These are phyloP conservation scores for Pantala flavescens DNA, from an alignment of 1,140 invertebrate species.

Conservation along the genomic window DNA sequence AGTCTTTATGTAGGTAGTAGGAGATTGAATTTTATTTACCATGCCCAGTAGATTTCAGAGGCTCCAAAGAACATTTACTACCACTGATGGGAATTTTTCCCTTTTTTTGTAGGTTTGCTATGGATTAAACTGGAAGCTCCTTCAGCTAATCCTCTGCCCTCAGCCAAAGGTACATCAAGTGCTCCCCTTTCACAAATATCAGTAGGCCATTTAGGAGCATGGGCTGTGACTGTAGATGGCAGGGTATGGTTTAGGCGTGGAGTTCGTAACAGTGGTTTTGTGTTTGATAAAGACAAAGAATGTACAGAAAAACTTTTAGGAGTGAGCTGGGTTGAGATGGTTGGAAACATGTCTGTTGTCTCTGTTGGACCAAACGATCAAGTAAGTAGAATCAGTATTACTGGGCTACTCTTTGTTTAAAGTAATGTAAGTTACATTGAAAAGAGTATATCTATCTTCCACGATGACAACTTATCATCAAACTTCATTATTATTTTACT, in stretches of 20 bases:
- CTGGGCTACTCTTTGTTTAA: no score
- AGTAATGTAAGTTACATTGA: no score
- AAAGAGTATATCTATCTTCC: no score
- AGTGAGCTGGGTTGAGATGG: conserved; percentile 75
- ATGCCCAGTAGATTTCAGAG: no score
- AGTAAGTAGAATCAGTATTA: conserved; percentile 44
- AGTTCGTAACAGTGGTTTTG: conserved; percentile 33
- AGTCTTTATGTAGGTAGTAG: no score
- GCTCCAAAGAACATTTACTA: no score
- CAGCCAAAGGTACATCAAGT: background rate
- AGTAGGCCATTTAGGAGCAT: conserved; percentile 74
- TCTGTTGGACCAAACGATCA: conserved; percentile 82
- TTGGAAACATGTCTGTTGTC: conserved; percentile 67
- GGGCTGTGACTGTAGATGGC: conserved; percentile 73
- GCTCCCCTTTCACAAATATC: conserved; percentile 55
- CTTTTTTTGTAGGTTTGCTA: conserved; percentile 43
- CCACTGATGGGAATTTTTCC: background rate
- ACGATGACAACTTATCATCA: no score
- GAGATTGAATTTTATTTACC: no score
- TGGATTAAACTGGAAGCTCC: conserved; percentile 75
- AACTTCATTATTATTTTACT: no score
- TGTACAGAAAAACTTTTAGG: conserved; percentile 58
- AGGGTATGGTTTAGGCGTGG: conserved; percentile 86
- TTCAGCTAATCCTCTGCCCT: background rate
- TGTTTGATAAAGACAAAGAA: conserved; percentile 47